Evolutionary conservation across 2,113 vertebrate genomes (phyloP), one percentile per base, ranked within the genome.

Genomic region (Cheilinus undulatus): DNA sequence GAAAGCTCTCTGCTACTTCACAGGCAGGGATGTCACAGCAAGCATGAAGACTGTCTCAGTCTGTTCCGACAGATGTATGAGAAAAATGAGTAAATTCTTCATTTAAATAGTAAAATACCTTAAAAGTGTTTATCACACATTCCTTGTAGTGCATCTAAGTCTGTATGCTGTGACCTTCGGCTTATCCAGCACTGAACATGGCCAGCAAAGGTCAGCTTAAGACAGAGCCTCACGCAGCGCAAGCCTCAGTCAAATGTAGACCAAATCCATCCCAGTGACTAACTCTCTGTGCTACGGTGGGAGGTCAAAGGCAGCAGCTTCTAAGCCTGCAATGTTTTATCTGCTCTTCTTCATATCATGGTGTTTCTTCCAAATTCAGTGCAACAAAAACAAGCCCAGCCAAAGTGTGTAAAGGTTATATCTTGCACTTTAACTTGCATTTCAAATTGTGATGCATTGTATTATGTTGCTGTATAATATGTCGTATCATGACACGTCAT

Each of bases 1-100:
- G 62, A 40, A 78, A 71, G 64, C 67, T 66, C 58, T 19, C 73
- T 63, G 83, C 73, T 78, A 57, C 64, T 64, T 26, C 45, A 60
- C 57, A 50, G 58, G 69, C 64, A 67, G 60, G 40, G 38, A 43
- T 52, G 46, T 42, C 34, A 28, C 22, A 19, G 69, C 5, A 60
- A 45, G 13, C 17, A 2, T 20, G 19, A 45, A 45, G 42, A n/a
- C n/a, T n/a, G n/a, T n/a, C n/a, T n/a, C n/a, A 45, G 4, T 14
- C 27, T 26, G 15, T 11, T 48, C 52, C 50, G 56, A 46, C 45
- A 61, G 63, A 40, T 19, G 26, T 36, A 64, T n/a, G 3, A 26
- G 45, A 15, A 34, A 38, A 50, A 64, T n/a, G 3, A 26, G 45
- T 14, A 34, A 19, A 1, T 17, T 7, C 32, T 34, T 34, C 20